Percentiles rank a stretch among this genome's conserved stretches.
Evolutionary conservation across 2,113 vertebrate species (phyloP).

Genomic region (Onychostruthus taczanowskii): DNA sequence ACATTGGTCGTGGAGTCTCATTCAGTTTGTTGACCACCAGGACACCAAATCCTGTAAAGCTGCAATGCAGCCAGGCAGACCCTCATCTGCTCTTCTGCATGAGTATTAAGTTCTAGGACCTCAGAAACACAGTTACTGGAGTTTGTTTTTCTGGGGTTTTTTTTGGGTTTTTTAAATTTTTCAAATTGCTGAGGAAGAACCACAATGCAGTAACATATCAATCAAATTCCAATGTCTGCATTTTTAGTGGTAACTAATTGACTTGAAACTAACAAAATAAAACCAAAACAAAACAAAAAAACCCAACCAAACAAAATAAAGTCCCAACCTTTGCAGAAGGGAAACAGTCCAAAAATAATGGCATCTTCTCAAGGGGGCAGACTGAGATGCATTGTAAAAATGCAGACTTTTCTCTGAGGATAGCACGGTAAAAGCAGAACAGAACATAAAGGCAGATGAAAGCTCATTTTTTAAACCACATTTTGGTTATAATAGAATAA

Average conservation of each 20-base stretch:
- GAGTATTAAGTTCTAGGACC: neutral
- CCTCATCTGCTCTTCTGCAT: neutral
- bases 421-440: neutral
- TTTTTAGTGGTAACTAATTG: neutral
- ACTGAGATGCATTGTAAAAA: neutral
- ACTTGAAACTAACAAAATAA: neutral
- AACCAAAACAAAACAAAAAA: neutral
- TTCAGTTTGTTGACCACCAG: neutral
- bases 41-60: neutral
- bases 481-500: neutral
- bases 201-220: neutral
- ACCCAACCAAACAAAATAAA: neutral
- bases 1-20: rapidly evolving
- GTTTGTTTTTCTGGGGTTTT: neutral
- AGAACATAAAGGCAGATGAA: neutral
- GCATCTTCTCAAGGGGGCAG: neutral
- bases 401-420: neutral
- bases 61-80: neutral
- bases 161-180: neutral
- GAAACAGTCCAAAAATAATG: neutral
- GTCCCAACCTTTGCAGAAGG: neutral
- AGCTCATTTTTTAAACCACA: neutral
- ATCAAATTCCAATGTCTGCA: neutral
- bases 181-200: neutral
- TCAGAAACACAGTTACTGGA: neutral